Evolutionary conservation across 92 coral and sea anemone genomes (phyloP), one percentile per base, ranked within the genome.

Genomic region (Heteractis magnifica): DNA sequence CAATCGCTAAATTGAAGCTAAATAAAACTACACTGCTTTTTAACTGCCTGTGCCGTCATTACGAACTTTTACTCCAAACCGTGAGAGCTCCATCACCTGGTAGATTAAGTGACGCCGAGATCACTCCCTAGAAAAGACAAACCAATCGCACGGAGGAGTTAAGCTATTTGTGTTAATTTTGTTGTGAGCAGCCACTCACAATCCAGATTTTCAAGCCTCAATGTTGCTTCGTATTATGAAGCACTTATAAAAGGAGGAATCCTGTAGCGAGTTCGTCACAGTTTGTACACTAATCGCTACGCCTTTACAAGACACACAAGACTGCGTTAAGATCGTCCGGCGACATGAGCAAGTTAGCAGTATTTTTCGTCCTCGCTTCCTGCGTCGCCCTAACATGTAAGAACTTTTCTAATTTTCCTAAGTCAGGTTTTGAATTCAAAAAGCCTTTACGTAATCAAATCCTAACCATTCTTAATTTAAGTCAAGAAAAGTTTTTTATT

Each of bases 331-430:
- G 21, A 10, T 15, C 18, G 56, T 50, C 14, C 15, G 10, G 48
- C 86, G 85, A 6, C 81, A 89, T 89, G 92, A 86, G 73, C 79
- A 89, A 81, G 41, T 20, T 85, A 44, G 52, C 77, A 12, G 68
- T 62, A 2, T 72, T 89, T 34, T 81, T 85, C 56, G 80, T 85
- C 41, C 84, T 89, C n/a, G 86, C 89, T 50, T 51, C 92, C 18
- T 77, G 81, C 77, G 10, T 89, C 78, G 87, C 89, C 18, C 71
- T 89, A 48, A 49, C 92, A 52, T 81, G 92, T 89, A 65, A 89
- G 92, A 65, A 64, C 51, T n/a, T 26, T 49, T 51, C 60, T 12
- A 14, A 64, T 23, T 49, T 15, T 34, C 68, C 65, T 68, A 56
- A 5, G 16, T 58, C 13, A 58, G 64, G 13, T 58, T 58, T 59